These are phyloP conservation scores for Alectura lathami DNA, from an alignment of 2,113 vertebrate genomes.

Conservation along the genomic window DNA sequence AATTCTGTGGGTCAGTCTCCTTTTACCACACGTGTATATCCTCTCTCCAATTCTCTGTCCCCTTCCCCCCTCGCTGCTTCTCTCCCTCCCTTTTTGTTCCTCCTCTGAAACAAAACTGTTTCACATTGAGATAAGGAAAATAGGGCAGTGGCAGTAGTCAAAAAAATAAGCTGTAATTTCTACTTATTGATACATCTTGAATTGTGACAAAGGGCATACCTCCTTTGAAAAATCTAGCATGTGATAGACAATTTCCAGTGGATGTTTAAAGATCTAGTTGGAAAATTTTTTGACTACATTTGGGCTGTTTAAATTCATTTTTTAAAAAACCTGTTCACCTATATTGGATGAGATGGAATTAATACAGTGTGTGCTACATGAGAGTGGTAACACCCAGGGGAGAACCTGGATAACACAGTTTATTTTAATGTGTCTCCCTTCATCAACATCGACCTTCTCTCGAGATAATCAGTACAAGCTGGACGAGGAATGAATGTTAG, in stretches of 20 bases:
- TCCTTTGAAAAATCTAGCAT: not conserved
- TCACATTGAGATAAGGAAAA: slow-evolving; percentile 27
- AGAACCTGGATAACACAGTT: slow-evolving; percentile 65
- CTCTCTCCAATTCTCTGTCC: not conserved
- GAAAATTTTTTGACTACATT: not conserved
- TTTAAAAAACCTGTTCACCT: slow-evolving; percentile 21
- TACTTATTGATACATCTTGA: not conserved
- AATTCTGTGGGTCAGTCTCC: not conserved
- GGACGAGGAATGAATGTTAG: slow-evolving; percentile 67
- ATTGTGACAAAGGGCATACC: not conserved
- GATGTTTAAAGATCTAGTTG: not conserved
- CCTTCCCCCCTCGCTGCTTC: not conserved
- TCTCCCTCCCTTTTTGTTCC: not conserved
- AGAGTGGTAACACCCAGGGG: not conserved
- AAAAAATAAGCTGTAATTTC: not conserved
- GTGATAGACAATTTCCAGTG: not conserved
- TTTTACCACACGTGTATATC: not conserved
- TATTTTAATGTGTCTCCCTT: slow-evolving; percentile 80
- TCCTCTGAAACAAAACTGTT: not conserved
- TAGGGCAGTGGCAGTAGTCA: not conserved
- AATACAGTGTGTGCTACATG: not conserved
- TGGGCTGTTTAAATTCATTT: not conserved
- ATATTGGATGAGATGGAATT: not conserved
- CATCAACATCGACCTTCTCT: slow-evolving; percentile 79
- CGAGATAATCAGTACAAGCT: slow-evolving; percentile 82